phyloP scores from a whole-genome alignment of 2,113 vertebrate species.

The Myodes glareolus region DNA sequence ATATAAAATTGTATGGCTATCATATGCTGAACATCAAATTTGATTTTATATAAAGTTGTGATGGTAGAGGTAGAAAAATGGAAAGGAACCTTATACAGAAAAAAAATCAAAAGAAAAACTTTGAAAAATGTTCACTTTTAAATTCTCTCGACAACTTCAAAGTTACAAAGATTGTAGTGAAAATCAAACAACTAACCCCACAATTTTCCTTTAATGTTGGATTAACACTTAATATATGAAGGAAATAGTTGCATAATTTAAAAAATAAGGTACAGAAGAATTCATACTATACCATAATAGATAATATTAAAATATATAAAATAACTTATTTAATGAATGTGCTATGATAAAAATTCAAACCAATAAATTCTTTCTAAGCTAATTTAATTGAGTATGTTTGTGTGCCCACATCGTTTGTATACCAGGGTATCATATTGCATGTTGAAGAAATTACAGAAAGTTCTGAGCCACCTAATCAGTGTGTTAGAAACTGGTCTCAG shows the following conservation, averaged over 20 bases:
- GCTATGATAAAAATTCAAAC: constrained; percentile 35
- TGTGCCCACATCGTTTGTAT: neutral
- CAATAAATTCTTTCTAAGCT: neutral
- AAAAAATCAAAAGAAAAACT: neutral
- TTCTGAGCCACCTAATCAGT: neutral
- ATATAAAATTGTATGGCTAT: neutral
- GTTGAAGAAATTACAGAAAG: neutral
- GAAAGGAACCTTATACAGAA: neutral
- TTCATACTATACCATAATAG: neutral
- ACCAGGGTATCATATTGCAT: neutral
- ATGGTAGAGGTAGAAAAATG: neutral
- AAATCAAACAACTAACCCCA: neutral
- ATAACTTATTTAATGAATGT: constrained; percentile 16
- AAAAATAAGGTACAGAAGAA: neutral
- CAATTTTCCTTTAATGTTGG: constrained; percentile 9
- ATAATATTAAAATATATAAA: constrained; percentile 36
- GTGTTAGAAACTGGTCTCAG: neutral
- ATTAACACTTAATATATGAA: neutral
- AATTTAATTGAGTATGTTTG: neutral
- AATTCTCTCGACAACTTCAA: neutral
- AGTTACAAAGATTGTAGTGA: neutral
- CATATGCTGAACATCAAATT: neutral
- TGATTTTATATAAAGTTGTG: neutral
- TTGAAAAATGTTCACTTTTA: neutral
- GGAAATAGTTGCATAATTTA: neutral